phyloP scores from a whole-genome alignment of 2,797 vertebrate species.

The Anomalospiza imberbis region DNA sequence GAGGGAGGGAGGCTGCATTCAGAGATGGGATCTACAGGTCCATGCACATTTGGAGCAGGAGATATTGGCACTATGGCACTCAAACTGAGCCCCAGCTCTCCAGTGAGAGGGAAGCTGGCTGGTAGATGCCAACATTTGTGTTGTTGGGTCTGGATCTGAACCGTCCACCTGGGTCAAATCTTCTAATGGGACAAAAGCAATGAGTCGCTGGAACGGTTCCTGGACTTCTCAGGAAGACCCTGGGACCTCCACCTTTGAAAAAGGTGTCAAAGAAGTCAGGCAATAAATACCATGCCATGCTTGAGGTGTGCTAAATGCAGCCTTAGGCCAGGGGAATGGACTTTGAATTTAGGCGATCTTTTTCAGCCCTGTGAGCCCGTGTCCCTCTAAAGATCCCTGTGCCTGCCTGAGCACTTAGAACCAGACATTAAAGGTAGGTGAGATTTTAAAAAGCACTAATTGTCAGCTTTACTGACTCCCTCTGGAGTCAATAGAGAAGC shows the following conservation, averaged over 20 bases:
- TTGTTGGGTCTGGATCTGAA: neutral
- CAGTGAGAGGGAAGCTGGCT: neutral
- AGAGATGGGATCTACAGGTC: neutral
- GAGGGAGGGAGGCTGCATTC: neutral
- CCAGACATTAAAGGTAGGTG: conserved; percentile 41
- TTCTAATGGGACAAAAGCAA: neutral
- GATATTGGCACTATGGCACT: neutral
- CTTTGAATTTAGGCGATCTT: neutral
- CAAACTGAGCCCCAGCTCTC: neutral
- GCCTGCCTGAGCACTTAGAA: neutral
- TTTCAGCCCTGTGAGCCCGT: neutral
- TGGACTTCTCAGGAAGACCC: neutral
- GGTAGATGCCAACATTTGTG: neutral
- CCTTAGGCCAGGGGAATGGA: neutral
- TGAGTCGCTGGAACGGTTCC: neutral
- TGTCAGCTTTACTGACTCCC: conserved; percentile 45
- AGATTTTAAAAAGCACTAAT: conserved; percentile 64
- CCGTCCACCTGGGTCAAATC: neutral
- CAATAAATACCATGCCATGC: neutral
- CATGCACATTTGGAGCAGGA: neutral
- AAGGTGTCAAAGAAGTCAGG: neutral
- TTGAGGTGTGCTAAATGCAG: neutral
- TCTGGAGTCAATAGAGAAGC: conserved; percentile 45
- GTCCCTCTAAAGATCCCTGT: neutral
- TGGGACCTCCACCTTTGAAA: neutral